A percentile compares a stretch with the other conserved stretches of the same genome.
Evolutionary conservation across 2,888 invertebrate species (phyloP).

Genomic region (Megaustenia siamemsis): DNA sequence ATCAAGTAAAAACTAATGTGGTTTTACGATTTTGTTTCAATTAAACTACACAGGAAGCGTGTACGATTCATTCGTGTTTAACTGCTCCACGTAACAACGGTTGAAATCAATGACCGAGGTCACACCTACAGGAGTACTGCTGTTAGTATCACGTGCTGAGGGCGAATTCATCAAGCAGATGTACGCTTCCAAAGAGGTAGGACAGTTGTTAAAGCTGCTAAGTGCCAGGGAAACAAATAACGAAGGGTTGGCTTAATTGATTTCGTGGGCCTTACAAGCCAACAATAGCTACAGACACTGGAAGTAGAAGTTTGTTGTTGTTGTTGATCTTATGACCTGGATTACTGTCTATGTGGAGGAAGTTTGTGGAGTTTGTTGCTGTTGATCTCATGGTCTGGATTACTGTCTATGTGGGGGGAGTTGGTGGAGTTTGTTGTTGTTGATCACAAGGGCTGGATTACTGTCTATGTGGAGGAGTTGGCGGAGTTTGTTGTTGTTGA

Average conservation of each 20-base stretch:
- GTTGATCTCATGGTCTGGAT: neutral
- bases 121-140: neutral
- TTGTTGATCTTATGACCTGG: neutral
- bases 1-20: too few relatives aligned
- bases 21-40: too few relatives aligned
- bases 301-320: neutral
- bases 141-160: constrained; percentile 7
- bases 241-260: constrained; percentile 19
- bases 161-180: constrained; percentile 2
- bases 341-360: too few relatives aligned
- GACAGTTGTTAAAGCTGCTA: constrained; percentile 22
- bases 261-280: neutral
- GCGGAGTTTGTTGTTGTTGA: too few relatives aligned
- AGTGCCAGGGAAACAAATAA: constrained; percentile 33
- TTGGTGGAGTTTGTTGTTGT: too few relatives aligned
- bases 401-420: too few relatives aligned
- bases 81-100: too few relatives aligned
- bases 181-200: neutral
- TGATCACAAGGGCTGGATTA: too few relatives aligned
- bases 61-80: too few relatives aligned
- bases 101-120: constrained; percentile 10
- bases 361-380: neutral
- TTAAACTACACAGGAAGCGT: too few relatives aligned
- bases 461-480: too few relatives aligned
- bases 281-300: constrained; percentile 18